A percentile compares a stretch with the other conserved stretches of the same genome.
Conservation (phyloP, 1,140 invertebrate species). For the Leptinotarsa undecemlineata region DNA sequence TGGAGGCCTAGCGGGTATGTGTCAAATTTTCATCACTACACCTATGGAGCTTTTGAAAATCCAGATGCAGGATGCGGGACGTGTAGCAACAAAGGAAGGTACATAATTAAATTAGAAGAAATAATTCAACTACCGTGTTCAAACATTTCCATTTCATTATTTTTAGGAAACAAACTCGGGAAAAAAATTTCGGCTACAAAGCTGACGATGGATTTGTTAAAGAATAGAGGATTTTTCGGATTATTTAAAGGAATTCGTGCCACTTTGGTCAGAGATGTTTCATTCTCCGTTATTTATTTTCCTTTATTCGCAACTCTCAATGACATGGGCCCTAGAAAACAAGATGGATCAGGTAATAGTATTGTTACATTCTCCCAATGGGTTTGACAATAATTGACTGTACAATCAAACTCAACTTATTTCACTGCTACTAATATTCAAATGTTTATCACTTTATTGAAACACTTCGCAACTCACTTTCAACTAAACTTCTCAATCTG, state of each 20-base stretch:
- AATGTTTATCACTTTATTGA: too few species aligned
- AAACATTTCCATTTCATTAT: too few species aligned
- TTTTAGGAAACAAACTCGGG: slow-evolving; percentile 58
- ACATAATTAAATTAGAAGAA: not conserved
- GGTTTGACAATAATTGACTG: too few species aligned
- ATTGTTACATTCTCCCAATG: too few species aligned
- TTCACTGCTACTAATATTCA: too few species aligned
- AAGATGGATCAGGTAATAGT: slow-evolving; percentile 64
- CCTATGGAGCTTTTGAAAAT: slow-evolving; percentile 99
- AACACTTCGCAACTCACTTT: too few species aligned
- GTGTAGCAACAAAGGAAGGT: slow-evolving; percentile 74
- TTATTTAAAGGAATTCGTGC: slow-evolving; percentile 92
- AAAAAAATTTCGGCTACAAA: slow-evolving; percentile 80
- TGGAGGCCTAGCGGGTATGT: slow-evolving; percentile 95
- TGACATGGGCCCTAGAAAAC: slow-evolving; percentile 78
- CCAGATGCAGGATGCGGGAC: slow-evolving; percentile 95
- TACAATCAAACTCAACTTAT: too few species aligned
- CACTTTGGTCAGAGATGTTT: slow-evolving; percentile 90
- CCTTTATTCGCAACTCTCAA: slow-evolving; percentile 96
- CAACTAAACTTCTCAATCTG: too few species aligned
- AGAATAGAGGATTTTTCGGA: slow-evolving; percentile 86
- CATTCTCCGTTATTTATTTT: slow-evolving; percentile 97
- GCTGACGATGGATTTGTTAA: slow-evolving; percentile 77
- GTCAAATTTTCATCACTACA: slow-evolving; percentile 97
- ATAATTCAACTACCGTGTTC: too few species aligned